Base-by-base conservation (phyloP, 2,113 vertebrate genomes). In the Chloropsis hardwickii region DNA sequence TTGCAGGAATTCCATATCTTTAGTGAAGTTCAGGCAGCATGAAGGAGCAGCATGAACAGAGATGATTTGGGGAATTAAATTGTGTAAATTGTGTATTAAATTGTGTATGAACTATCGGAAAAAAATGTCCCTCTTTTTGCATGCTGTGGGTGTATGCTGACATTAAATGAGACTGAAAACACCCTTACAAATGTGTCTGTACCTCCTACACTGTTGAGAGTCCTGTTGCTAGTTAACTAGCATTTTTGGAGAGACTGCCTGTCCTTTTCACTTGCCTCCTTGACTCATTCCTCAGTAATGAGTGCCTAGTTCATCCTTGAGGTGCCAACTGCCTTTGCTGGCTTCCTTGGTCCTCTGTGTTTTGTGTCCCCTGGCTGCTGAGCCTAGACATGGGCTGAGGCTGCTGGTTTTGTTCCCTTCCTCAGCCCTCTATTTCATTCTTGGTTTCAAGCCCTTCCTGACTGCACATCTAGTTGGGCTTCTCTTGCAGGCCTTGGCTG, bases 161-260 rank as follows among this genome's bases (percentile, higher is more conserved):
- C 92, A 92, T 88, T 33, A 62, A 77, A 83, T 71, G 47, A 92
- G 76, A 83, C 86, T 74, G 90, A 93, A 95, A 93, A 81, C 71
- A 74, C 69, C 37, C 57, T 86, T 74, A 37, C 69, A 81, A 88
- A 74, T 81, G 24, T 67, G n/a, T 90, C 79, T 95, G 65, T 51
- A 48, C 73, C 57, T 95, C 91, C 92, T 94, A 86, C 86, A 8
- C 31, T 89, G 88, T 93, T 89, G 77, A 84, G 81, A n/a, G 65
- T 92, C 65, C 48, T 89, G 81, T 96, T 95, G 88, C 83, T 90
- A 60, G 67, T 78, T 88, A 81, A 84, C 92, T 64, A 84, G 71
- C 56, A 33, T 77, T 90, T 94, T 90, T 64, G 17, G 54, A 62
- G 86, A 81, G 33, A 11, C n/a, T 70, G 37, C 27, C 16, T 88